Conservation (phyloP, 2,797 vertebrate species). For the Otolemur crassicaudatus region DNA sequence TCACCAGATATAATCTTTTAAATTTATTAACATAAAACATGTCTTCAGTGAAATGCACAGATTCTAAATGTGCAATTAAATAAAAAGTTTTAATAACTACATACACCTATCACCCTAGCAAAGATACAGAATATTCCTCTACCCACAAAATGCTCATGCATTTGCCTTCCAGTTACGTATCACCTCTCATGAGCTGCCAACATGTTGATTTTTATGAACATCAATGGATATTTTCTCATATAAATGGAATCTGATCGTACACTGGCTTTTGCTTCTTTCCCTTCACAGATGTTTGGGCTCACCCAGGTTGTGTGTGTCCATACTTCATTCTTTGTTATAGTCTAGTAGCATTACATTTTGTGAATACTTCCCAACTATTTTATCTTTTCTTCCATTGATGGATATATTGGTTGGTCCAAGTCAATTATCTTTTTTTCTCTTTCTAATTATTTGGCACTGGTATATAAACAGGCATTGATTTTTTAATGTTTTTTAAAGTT, state of each 20-base stretch:
- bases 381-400: not conserved
- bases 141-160: not conserved
- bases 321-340: not conserved
- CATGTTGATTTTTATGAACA: not conserved
- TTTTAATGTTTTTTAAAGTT: not conserved
- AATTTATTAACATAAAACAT: not conserved
- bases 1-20: not conserved
- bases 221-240: not conserved
- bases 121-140: not conserved
- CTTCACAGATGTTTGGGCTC: not conserved
- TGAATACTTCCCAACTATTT: not conserved
- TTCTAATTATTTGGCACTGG: not conserved
- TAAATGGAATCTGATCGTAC: not conserved
- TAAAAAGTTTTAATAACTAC: not conserved
- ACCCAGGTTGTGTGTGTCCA: not conserved
- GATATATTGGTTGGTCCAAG: not conserved
- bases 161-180: not conserved
- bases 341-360: not conserved
- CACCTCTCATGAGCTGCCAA: not conserved
- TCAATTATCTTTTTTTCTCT: not conserved
- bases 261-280: not conserved
- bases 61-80: not conserved
- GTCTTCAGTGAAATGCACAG: not conserved
- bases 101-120: not conserved
- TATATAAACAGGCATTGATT: not conserved